These are phyloP conservation scores for Ophthalmolycus amberensis DNA, from an alignment of 2,113 vertebrate genomes.

Conservation along the genomic window DNA sequence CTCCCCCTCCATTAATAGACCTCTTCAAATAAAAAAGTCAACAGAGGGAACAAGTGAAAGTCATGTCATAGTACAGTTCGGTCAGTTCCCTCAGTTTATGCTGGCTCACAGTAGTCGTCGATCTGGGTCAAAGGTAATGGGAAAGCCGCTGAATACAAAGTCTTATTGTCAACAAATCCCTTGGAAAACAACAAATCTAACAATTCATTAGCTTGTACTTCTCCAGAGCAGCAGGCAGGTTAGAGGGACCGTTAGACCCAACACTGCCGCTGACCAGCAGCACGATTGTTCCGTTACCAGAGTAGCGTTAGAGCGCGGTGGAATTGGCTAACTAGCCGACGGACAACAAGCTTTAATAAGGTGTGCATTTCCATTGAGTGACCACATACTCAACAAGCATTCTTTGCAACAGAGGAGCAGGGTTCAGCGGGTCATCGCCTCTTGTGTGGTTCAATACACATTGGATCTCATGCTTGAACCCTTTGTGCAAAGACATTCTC, in stretches of 20 bases:
- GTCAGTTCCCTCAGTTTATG: conserved; percentile 1
- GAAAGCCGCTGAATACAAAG: background rate
- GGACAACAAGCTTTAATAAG: background rate
- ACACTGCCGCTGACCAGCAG: no score
- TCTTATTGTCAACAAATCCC: background rate
- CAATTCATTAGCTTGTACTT: no score
- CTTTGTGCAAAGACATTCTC: no score
- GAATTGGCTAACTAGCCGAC: no score
- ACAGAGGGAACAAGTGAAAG: background rate
- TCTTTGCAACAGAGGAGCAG: no score
- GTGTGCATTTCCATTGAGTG: background rate
- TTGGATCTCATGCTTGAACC: background rate
- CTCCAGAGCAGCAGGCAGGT: no score
- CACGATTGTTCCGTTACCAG: no score
- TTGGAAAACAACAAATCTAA: background rate
- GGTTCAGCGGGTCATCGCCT: background rate
- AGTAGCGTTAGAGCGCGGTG: no score
- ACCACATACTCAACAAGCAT: background rate
- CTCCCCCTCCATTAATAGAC: background rate
- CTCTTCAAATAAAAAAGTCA: background rate
- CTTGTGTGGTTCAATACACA: background rate
- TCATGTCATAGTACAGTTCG: background rate
- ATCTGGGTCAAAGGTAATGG: conserved; percentile 32
- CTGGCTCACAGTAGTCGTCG: background rate
- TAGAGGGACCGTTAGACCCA: no score